Percentiles rank a stretch among this genome's conserved stretches.
Evolutionary conservation across 1,140 invertebrate genomes (phyloP).

Genomic region (Amphibalanus amphitrite): DNA sequence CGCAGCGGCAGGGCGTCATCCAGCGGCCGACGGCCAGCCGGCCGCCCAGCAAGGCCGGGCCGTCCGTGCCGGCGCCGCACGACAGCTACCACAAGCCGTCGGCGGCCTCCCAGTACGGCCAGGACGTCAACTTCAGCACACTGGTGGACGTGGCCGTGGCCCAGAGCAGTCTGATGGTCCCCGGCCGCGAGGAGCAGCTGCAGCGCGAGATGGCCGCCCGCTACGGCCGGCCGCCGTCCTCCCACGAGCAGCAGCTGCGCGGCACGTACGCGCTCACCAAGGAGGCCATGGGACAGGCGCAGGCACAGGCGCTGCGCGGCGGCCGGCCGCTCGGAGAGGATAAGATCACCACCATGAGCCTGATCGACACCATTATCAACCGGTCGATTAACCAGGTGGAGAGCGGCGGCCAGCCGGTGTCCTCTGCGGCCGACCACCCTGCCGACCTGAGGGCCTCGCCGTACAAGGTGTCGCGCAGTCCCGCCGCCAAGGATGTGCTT

Average conservation of each 20-base stretch:
- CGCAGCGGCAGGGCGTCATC: background rate
- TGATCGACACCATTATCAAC: conserved; percentile 1
- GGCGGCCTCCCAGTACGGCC: background rate
- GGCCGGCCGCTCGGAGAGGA: background rate
- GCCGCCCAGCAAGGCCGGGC: background rate
- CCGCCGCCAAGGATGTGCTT: background rate
- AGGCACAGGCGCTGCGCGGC: background rate
- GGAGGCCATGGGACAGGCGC: no score
- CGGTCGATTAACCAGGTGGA: background rate
- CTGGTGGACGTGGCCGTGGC: conserved; percentile 5
- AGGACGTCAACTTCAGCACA: background rate
- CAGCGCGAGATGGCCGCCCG: background rate
- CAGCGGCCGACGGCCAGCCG: background rate
- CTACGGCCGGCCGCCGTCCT: background rate
- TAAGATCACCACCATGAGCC: background rate
- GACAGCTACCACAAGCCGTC: background rate
- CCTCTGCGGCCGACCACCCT: background rate
- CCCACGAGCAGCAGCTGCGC: no score
- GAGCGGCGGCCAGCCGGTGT: background rate
- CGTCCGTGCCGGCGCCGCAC: background rate
- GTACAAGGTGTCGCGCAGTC: background rate
- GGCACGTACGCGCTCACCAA: no score
- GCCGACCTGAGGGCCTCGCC: background rate
- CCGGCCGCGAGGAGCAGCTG: background rate
- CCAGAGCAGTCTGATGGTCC: background rate